Evolutionary conservation across 1,140 invertebrate genomes (phyloP).

Genomic region (Drosophila mayri): DNA sequence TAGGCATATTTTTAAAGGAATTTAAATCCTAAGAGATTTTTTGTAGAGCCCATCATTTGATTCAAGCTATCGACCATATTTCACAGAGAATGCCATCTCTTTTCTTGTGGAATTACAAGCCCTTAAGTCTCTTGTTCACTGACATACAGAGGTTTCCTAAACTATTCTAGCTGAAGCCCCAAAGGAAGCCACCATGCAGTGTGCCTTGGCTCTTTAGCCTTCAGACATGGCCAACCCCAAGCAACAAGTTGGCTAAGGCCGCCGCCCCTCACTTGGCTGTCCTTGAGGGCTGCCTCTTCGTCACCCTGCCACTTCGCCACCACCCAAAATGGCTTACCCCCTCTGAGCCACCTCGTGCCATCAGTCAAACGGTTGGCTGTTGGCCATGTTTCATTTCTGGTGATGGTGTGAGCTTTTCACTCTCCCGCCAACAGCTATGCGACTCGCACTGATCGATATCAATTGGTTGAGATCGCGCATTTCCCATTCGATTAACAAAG

Average conservation of each 20-base stretch:
- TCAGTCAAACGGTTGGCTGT: conserved; percentile 42
- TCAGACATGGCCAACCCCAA: conserved; percentile 5
- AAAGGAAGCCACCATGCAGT: conserved; percentile 29
- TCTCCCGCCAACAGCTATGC: conserved; percentile 33
- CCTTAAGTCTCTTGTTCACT: conserved; percentile 14
- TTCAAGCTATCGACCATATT: no score
- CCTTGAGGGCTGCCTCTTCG: conserved; percentile 11
- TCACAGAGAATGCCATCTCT: neutral
- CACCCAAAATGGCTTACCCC: neutral
- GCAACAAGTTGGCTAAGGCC: conserved; percentile 56
- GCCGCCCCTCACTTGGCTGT: conserved; percentile 1
- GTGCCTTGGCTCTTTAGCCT: conserved; percentile 39
- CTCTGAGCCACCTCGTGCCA: conserved; percentile 3
- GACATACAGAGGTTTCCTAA: conserved; percentile 36
- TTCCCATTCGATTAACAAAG: conserved; percentile 48
- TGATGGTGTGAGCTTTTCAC: conserved; percentile 40
- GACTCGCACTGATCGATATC: conserved; percentile 48
- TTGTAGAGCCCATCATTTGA: neutral
- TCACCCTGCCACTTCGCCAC: neutral
- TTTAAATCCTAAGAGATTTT: neutral
- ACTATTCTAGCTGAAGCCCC: conserved; percentile 23
- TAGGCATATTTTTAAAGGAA: neutral
- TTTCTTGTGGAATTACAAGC: conserved; percentile 2
- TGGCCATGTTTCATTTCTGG: conserved; percentile 36
- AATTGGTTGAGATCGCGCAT: conserved; percentile 40